Base-by-base conservation (phyloP, 2,888 invertebrate genomes). In the Tetramorium bicarinatum region DNA sequence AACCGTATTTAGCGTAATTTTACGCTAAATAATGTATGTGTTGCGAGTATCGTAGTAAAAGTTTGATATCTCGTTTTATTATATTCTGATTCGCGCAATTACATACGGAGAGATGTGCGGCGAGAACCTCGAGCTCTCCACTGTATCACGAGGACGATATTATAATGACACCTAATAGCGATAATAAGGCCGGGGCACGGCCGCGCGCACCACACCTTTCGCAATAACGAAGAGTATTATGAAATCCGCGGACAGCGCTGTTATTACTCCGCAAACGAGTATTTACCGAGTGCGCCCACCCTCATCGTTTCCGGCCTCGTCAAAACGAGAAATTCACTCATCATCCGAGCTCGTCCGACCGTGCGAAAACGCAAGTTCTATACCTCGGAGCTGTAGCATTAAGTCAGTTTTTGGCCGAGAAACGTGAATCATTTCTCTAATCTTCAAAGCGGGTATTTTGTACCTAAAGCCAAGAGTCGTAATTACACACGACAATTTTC, bases 221-320 rank as follows among this genome's bases (percentile, higher is more conserved):
- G 49, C 21, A 75, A 64, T 75, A 75, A 75, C 62, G 64, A 38
- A 47, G 49, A 64, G 34, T 38, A 64, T 64, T 75, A 75, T 64
- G 64, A 75, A 75, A 75, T 75, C 62, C 49, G 49, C 47, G 47
- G 75, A 49, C 38, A 64, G 75, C 21, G 64, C 38, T 75, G 75
- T 64, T 75, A 75, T 75, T 64, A 75, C 21, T 62, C 18, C 21
- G 75, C 47, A 54, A 54, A 64, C 49, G 75, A 75, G 64, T 75
- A 64, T 75, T 75, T 75, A 64, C 62, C 34, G 49, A 75, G 64
- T 38, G 75, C 15, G 18, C 29, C 3, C 47, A 11, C 34, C 21
- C 62, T 44, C 25, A 0, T 25, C 11, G 47, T 61, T 59, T 74
- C 18, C 75, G 47, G 15, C 21, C 56, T 72, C 75, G 74, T 38